These are phyloP conservation scores for Spialia ferax DNA, from an alignment of 2,888 invertebrate genomes.

Conservation along the genomic window DNA sequence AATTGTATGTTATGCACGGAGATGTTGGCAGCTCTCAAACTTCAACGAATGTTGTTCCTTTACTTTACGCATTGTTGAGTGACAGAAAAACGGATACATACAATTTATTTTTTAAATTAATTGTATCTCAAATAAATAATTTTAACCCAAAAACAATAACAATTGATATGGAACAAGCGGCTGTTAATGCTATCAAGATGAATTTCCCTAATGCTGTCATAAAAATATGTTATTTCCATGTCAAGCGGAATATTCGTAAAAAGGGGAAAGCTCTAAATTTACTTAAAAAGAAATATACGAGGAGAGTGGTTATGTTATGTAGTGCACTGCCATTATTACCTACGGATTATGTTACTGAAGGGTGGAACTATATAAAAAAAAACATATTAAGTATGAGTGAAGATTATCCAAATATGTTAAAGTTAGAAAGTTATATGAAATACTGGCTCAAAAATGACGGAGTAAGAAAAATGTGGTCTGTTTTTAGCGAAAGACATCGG, in stretches of 20 bases:
- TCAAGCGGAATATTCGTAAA: conserved; percentile 27
- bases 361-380: conserved; percentile 26
- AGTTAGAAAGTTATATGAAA: no score
- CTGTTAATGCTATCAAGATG: conserved; percentile 34
- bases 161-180: conserved; percentile 37
- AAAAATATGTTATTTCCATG: conserved; percentile 38
- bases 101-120: conserved; percentile 33
- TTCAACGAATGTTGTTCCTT: conserved; percentile 20
- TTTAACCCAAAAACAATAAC: conserved; percentile 37
- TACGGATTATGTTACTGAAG: conserved; percentile 7
- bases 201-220: conserved; percentile 33
- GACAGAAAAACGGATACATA: conserved; percentile 28
- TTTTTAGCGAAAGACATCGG: no score
- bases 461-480: no score
- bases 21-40: conserved; percentile 34
- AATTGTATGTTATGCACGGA: conserved; percentile 38
- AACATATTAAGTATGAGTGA: conserved; percentile 24
- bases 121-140: conserved; percentile 28
- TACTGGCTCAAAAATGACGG: no score
- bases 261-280: conserved; percentile 23
- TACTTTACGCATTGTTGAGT: conserved; percentile 25
- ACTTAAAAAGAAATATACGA: conserved; percentile 11
- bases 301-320: conserved; percentile 26
- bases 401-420: no score
- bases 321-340: conserved; percentile 30